Conservation (phyloP, 1,140 invertebrate genomes). For the Brachionus manjavacas region DNA sequence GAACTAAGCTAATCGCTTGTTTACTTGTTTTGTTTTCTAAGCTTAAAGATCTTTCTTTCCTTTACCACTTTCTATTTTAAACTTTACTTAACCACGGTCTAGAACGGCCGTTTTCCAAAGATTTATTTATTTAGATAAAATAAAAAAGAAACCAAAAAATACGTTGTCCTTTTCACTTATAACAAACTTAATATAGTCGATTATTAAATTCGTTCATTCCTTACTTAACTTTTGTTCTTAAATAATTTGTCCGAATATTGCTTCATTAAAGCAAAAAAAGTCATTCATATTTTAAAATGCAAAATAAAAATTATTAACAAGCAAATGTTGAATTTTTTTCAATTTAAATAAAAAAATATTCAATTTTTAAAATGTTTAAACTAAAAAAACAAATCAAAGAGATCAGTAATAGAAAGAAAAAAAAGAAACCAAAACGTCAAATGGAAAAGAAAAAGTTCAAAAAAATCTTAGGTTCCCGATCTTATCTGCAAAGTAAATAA, state of each 20-base stretch:
- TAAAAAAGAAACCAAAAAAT: too few species aligned
- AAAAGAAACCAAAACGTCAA: not conserved
- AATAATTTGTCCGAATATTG: not conserved
- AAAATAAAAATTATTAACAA: constrained; percentile 7
- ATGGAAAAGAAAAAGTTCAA: not conserved
- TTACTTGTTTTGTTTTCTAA: too few species aligned
- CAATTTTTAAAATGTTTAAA: constrained; percentile 12
- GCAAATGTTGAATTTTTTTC: not conserved
- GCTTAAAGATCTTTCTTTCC: too few species aligned
- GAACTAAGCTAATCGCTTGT: too few species aligned
- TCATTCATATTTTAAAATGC: not conserved
- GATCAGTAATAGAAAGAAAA: not conserved
- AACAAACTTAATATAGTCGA: too few species aligned
- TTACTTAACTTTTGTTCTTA: too few species aligned
- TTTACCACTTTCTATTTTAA: too few species aligned
- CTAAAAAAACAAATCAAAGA: not conserved
- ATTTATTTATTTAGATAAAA: too few species aligned
- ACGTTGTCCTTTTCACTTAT: too few species aligned
- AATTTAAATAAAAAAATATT: not conserved
- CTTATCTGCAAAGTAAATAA: constrained; percentile 2
- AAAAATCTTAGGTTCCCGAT: constrained; percentile 19
- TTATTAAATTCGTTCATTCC: too few species aligned
- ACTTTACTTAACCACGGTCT: too few species aligned
- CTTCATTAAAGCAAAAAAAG: not conserved
- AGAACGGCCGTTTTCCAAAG: too few species aligned